A percentile compares a stretch with the other conserved stretches of the same genome.
These are phyloP conservation scores for Rhamphomyia laevipes DNA, from an alignment of 2,888 invertebrate species.

Conservation along the genomic window DNA sequence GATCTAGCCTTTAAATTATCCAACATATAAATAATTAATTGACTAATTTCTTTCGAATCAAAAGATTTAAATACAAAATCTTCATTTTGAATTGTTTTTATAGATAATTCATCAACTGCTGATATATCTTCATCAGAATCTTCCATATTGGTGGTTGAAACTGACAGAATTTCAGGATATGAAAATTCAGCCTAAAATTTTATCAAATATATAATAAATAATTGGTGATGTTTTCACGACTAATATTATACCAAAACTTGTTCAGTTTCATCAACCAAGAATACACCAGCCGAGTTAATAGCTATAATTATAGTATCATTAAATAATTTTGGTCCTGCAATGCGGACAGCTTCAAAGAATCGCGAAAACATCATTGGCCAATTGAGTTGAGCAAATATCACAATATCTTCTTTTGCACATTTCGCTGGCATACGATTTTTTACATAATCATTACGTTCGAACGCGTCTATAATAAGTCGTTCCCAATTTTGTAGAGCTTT, in stretches of 20 bases:
- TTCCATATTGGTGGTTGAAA: conserved; percentile 30
- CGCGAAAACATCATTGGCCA: conserved; percentile 93
- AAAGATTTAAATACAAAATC: conserved; percentile 84
- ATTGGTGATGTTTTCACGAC: background rate
- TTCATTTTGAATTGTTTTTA: conserved; percentile 75
- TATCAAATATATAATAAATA: background rate
- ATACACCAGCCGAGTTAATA: conserved; percentile 88
- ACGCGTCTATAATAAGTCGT: conserved; percentile 57
- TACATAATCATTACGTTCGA: conserved; percentile 58
- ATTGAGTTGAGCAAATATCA: conserved; percentile 78
- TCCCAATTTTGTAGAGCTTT: conserved; percentile 59
- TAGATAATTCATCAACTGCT: conserved; percentile 53
- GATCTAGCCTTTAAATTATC: conserved; percentile 80
- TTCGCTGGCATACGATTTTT: conserved; percentile 51
- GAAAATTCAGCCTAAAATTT: conserved; percentile 53
- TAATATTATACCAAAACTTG: conserved; percentile 52
- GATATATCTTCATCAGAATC: conserved; percentile 41
- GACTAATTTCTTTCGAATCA: conserved; percentile 74
- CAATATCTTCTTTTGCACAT: conserved; percentile 79
- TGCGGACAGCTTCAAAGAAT: conserved; percentile 82
- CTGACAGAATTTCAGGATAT: conserved; percentile 75
- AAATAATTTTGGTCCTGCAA: conserved; percentile 53
- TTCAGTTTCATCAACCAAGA: conserved; percentile 84
- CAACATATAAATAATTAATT: conserved; percentile 71
- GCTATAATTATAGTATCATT: conserved; percentile 77